Base-by-base conservation (phyloP, 2,797 vertebrate species). In the Tolypeutes matacus region DNA sequence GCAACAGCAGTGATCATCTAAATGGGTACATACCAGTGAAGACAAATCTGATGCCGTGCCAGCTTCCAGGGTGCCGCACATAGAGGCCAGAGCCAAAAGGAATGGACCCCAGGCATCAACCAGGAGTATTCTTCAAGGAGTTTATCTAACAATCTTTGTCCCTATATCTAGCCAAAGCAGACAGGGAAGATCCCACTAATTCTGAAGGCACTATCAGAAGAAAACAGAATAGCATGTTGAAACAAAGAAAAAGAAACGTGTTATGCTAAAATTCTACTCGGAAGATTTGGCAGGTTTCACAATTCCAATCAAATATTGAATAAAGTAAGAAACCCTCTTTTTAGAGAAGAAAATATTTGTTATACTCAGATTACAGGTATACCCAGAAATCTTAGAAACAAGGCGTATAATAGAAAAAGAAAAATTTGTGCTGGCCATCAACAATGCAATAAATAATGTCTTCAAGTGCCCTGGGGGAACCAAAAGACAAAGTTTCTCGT, bases 11-110 rank as follows among this genome's bases (percentile, higher is more conserved):
- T 67, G n/a, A 72, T 12, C 18, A 29, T 15, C 27, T 39, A 17
- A 34, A 4, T 15, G 20, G 14, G 20, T 29, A 0, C 21, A 49
- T 14, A 29, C 23, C 29, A 46, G 34, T 15, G 21, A 86, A 56
- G 78, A 29, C 67, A 34, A 56, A 11, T 46, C 27, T 0, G 78
- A 18, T 25, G 7, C 10, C 17, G n/a, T 0, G 0, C 9, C 46
- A 10, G 31, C 9, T 69, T 20, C 84, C 14, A 18, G 78, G 60
- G 49, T 7, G 10, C 13, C 27, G 18, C 4, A 18, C 11, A 2
- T 1, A 0, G 21, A 3, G 3, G n/a, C 29, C 31, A 21, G 75
- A 0, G 0, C 3, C 34, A 36, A 10, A 65, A 89, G 53, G 29
- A 11, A 0, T 2, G 25, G 58, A 18, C 39, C 6, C 5, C 31